Evolutionary conservation across 2,113 vertebrate species (phyloP), one percentile per base, ranked within the genome.

Genomic region (Scopus umbretta): DNA sequence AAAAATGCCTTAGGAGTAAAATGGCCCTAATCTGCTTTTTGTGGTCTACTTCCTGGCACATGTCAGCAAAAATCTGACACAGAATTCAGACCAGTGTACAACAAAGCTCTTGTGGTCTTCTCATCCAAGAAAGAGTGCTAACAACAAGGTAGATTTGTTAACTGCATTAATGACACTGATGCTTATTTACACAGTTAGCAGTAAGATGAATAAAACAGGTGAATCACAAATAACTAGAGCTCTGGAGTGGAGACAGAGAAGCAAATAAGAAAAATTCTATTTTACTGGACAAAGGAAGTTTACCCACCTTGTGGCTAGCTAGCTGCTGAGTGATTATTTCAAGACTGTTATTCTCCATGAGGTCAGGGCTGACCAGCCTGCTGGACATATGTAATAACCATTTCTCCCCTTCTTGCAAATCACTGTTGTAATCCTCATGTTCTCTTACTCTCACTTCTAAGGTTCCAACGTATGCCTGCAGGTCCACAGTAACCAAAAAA

Each of bases 351-450:
- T 96, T 98, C 91, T 99, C 98, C 88, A 98, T 96, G 29, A 99
- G 98, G 79, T 99, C 99, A 23, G 99, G 98, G 7, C 98, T 98
- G 95, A 99, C 98, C 97, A 99, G 98, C 81, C 99, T 98, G 97
- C 99, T 98, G 20, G 99, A 99, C 99, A 99, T 99, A 96, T 99
- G 99, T 42, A 99, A 97, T 66, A 99, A 98, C 99, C 99, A 99
- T 65, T 98, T 99, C 74, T 99, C 99, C 17, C 99, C 99, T 92
- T 99, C 99, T 95, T 99, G 99, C 38, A 99, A 98, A 83, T 99
- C 98, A 26, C 97, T 98, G 26, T 99, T 99, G 89, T 99, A 99
- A 34, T 97, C 98, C 88, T 99, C 99, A 43, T 99, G 99, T 81
- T 99, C 99, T 97, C 98, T 99, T 86, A 99, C 99, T 97, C 98